Conservation (phyloP, 1,140 invertebrate genomes). For the Bombus consobrinus region DNA sequence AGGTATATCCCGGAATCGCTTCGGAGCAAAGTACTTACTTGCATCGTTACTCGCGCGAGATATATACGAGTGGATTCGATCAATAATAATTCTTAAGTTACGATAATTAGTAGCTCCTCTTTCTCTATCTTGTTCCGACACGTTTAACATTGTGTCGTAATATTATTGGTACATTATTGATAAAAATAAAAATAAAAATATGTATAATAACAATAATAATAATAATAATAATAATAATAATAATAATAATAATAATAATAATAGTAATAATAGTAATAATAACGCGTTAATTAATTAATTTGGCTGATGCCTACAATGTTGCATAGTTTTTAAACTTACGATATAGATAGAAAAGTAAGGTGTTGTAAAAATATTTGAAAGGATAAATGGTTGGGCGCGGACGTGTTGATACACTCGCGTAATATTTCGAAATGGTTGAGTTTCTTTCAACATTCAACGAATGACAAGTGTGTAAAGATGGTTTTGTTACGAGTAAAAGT, state of each 20-base stretch:
- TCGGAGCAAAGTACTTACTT: conserved; percentile 61
- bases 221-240: conserved; percentile 26
- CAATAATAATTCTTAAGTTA: conserved; percentile 66
- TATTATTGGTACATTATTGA: conserved; percentile 61
- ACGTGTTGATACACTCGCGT: neutral
- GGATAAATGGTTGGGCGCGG: conserved; percentile 45
- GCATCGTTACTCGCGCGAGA: conserved; percentile 59
- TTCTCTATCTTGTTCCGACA: conserved; percentile 39
- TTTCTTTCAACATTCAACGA: conserved; percentile 30
- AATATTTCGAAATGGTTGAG: conserved; percentile 45
- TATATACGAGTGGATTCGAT: conserved; percentile 51
- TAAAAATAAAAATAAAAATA: conserved; percentile 53
- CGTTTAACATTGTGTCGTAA: conserved; percentile 59
- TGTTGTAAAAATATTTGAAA: conserved; percentile 74
- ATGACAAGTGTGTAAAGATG: conserved; percentile 33
- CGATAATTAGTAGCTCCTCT: conserved; percentile 61
- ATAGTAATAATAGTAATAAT: conserved; percentile 66
- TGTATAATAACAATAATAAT: neutral
- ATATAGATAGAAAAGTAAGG: conserved; percentile 72
- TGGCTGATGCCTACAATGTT: conserved; percentile 69
- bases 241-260: conserved; percentile 63
- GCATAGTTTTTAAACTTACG: conserved; percentile 67
- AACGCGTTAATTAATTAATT: conserved; percentile 70
- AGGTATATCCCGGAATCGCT: conserved; percentile 56
- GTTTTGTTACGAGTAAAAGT: conserved; percentile 35